A percentile compares a stretch with the other conserved stretches of the same genome.
Conservation (phyloP, 2,888 invertebrate genomes). For the Caenorhabditis wallacei region DNA sequence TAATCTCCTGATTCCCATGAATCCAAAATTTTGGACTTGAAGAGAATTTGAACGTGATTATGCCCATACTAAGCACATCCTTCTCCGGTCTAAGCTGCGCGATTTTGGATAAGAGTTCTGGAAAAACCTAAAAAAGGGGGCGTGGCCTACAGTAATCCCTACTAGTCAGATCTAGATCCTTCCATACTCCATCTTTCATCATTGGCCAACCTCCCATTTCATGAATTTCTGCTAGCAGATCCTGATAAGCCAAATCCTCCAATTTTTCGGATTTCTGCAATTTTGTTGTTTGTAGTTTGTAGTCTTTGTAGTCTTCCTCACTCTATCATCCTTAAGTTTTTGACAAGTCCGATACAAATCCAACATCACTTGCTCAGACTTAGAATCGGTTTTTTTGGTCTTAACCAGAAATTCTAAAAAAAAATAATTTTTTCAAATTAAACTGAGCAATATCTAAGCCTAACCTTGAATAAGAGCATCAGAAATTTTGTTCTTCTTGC, state of each 20-base stretch:
- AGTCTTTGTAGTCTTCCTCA: too few species aligned
- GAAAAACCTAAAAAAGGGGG: background rate
- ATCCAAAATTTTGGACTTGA: too few species aligned
- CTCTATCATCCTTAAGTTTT: too few species aligned
- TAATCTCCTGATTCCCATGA: too few species aligned
- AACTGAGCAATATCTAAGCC: background rate
- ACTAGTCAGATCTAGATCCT: background rate
- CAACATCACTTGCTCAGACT: background rate
- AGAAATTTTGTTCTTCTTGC: background rate
- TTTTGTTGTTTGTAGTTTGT: too few species aligned
- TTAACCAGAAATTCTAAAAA: background rate
- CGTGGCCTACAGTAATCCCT: background rate
- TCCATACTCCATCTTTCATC: background rate
- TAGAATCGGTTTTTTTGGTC: background rate
- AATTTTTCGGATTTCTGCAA: background rate
- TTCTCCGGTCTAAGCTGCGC: too few species aligned
- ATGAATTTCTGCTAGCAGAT: background rate
- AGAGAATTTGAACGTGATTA: too few species aligned
- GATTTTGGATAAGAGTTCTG: background rate
- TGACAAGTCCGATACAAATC: background rate
- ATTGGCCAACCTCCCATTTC: background rate
- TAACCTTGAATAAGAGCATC: background rate
- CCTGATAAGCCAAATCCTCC: too few species aligned
- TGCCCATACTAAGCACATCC: too few species aligned
- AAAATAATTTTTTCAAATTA: slow-evolving; percentile 70